These are phyloP conservation scores for Melanostoma mellinum DNA, from an alignment of 2,888 invertebrate genomes.

Conservation along the genomic window DNA sequence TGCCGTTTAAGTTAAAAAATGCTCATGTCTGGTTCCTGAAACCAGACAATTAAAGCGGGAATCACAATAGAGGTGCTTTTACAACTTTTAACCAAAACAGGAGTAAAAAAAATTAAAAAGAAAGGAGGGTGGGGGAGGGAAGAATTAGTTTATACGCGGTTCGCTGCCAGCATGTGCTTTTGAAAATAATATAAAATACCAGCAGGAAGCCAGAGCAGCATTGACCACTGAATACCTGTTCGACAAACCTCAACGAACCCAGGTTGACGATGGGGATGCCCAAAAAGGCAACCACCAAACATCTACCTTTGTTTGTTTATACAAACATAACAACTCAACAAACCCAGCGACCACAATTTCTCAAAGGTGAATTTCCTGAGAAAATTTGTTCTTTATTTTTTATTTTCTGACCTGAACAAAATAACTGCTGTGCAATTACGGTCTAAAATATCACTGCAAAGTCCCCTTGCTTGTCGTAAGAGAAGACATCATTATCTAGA, in stretches of 20 bases:
- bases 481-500: too few relatives aligned
- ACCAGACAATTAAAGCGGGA: constrained; percentile 16
- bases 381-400: neutral
- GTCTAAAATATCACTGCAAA: too few relatives aligned
- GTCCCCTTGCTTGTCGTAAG: too few relatives aligned
- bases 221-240: constrained; percentile 64
- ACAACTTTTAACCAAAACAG: neutral
- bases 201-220: constrained; percentile 43
- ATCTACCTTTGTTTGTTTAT: constrained; percentile 21
- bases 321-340: constrained; percentile 25
- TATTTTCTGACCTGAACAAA: too few relatives aligned
- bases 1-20: constrained; percentile 2
- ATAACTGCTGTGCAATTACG: too few relatives aligned
- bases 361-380: neutral
- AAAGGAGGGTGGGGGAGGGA: neutral
- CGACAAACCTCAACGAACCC: constrained; percentile 56
- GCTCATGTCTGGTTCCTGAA: constrained; percentile 18
- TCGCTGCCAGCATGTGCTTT: constrained; percentile 23
- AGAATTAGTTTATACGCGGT: constrained; percentile 14
- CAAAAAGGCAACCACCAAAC: constrained; percentile 27
- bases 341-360: constrained; percentile 35
- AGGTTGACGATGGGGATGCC: neutral
- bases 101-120: neutral
- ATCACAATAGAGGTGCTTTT: constrained; percentile 22
- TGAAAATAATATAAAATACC: constrained; percentile 55